Evolutionary conservation across 1,140 invertebrate species (phyloP).

Genomic region (Mycetomoellerius zeteki): DNA sequence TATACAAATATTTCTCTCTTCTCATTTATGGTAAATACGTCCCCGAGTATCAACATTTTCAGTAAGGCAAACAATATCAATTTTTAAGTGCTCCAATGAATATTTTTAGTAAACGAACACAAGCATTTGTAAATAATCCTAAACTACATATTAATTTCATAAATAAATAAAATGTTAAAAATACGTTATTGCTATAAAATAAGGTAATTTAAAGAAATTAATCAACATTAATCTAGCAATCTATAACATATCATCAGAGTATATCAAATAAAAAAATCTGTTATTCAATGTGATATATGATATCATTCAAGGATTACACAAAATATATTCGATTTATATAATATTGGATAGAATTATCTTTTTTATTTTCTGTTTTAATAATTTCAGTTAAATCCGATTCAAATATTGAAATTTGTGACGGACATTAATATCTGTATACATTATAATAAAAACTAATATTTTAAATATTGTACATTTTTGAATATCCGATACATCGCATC

Average conservation of each 20-base stretch:
- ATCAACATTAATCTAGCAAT: background rate
- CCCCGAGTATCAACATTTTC: conserved; percentile 5
- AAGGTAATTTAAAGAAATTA: background rate
- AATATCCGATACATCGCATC: background rate
- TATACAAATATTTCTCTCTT: background rate
- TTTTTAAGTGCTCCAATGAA: background rate
- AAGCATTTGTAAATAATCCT: background rate
- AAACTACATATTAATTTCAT: background rate
- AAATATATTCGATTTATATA: background rate
- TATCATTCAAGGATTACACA: background rate
- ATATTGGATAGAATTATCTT: background rate
- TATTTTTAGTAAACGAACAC: conserved; percentile 12
- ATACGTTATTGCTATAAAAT: background rate
- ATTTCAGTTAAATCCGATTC: background rate
- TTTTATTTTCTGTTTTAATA: background rate
- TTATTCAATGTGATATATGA: background rate
- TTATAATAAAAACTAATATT: background rate
- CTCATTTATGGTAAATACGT: conserved; percentile 6
- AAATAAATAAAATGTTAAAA: background rate
- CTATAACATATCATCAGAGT: background rate
- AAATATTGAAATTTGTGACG: background rate
- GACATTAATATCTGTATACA: background rate
- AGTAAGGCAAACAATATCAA: conserved; percentile 6
- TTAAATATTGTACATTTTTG: conserved; percentile 13
- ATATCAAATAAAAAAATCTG: background rate